phyloP scores from a whole-genome alignment of 92 coral and sea anemone species.

The Siderastrea siderea region DNA sequence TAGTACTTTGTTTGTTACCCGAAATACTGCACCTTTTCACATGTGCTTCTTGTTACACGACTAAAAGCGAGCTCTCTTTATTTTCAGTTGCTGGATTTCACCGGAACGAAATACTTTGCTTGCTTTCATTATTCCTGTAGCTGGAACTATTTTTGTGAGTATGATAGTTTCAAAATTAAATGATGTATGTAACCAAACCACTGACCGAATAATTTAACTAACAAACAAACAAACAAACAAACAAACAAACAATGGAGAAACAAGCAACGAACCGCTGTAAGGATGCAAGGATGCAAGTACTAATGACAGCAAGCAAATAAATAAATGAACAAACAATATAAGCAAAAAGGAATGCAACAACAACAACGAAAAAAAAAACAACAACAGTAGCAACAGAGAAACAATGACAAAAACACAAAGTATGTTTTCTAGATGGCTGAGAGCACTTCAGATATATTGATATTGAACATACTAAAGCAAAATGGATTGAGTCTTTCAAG shows the following conservation, averaged over 20 bases:
- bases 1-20: neutral
- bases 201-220: too few species aligned
- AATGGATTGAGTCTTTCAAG: too few species aligned
- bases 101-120: constrained; percentile 74
- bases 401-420: too few species aligned
- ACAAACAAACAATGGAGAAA: neutral
- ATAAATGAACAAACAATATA: neutral
- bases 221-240: neutral
- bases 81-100: constrained; percentile 90
- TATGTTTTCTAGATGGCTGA: too few species aligned
- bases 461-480: too few species aligned
- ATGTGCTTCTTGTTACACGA: neutral
- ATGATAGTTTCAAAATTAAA: neutral
- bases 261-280: neutral
- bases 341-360: neutral
- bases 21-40: neutral
- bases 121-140: constrained; percentile 86
- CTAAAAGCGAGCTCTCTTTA: neutral
- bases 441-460: too few species aligned
- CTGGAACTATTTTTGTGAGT: constrained; percentile 82
- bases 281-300: too few species aligned
- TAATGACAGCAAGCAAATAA: neutral
- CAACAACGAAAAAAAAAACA: too few species aligned
- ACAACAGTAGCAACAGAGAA: too few species aligned
- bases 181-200: too few species aligned